phyloP scores from a whole-genome alignment of 2,113 vertebrate genomes.

The Muntiacus reevesi region DNA sequence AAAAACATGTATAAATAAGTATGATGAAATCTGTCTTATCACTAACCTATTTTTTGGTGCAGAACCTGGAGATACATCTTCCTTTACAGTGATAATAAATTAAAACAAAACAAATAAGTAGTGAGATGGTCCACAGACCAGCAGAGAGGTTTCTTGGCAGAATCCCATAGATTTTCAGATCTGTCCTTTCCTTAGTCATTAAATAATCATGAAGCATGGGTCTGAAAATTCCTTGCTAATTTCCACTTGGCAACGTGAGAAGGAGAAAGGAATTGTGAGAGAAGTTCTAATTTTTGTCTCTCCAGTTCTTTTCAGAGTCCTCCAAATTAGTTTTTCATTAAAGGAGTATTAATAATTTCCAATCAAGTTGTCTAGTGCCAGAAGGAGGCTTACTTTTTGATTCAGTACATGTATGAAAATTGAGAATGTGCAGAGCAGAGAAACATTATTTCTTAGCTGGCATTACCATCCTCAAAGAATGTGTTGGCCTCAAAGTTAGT shows the following conservation, averaged over 20 bases:
- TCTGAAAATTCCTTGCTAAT: neutral
- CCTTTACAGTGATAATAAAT: neutral
- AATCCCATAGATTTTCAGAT: neutral
- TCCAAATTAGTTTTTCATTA: constrained; percentile 34
- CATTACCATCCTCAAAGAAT: neutral
- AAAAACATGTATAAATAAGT: constrained; percentile 4
- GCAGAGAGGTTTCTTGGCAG: neutral
- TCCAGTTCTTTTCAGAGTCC: neutral
- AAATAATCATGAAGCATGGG: neutral
- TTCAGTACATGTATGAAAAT: neutral
- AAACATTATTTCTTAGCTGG: neutral
- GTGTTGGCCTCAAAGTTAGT: neutral
- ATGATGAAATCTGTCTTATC: constrained; percentile 32
- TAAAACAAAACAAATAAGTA: neutral
- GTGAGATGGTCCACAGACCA: neutral
- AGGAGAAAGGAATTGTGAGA: neutral
- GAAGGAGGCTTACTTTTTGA: neutral
- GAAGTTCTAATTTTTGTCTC: neutral
- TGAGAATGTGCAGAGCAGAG: neutral
- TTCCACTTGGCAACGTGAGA: neutral
- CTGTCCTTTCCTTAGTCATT: constrained; percentile 19
- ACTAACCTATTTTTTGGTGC: constrained; percentile 35
- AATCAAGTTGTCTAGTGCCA: neutral
- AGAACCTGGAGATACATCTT: constrained; percentile 10
- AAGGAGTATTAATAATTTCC: constrained; percentile 26